phyloP scores from a whole-genome alignment of 2,113 vertebrate genomes.

The Progne subis region DNA sequence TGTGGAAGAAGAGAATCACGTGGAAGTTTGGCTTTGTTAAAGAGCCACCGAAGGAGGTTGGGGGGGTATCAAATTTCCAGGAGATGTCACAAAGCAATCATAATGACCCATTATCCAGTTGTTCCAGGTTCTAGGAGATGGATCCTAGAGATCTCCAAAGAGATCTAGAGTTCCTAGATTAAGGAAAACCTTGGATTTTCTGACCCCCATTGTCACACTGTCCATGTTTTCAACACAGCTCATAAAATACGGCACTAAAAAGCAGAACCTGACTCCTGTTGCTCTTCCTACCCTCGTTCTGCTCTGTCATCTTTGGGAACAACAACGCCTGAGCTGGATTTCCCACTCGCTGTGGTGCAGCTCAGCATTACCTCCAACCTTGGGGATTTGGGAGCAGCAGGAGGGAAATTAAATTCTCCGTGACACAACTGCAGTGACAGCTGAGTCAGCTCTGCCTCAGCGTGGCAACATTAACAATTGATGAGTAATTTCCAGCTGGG shows the following conservation, averaged over 20 bases:
- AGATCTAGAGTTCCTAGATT: neutral
- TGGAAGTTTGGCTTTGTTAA: neutral
- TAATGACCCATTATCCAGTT: neutral
- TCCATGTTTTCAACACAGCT: neutral
- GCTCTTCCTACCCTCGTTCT: neutral
- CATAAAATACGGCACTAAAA: neutral
- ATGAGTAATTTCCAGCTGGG: slow-evolving; percentile 79
- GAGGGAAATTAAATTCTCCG: slow-evolving; percentile 56
- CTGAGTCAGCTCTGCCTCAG: slow-evolving; percentile 74
- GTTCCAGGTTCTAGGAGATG: neutral
- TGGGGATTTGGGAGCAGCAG: slow-evolving; percentile 49
- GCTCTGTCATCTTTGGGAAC: neutral
- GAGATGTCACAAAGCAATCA: neutral
- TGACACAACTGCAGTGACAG: slow-evolving; percentile 47
- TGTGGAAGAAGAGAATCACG: neutral
- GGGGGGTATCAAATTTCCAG: neutral
- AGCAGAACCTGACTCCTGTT: neutral
- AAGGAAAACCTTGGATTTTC: neutral
- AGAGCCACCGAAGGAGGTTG: neutral
- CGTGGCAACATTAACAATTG: slow-evolving; percentile 62
- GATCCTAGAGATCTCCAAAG: neutral
- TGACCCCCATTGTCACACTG: neutral
- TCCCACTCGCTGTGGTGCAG: neutral
- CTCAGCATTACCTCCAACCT: neutral
- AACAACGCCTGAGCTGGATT: neutral